Evolutionary conservation across 2,888 invertebrate species (phyloP).

Genomic region (Melanchra persicariae): DNA sequence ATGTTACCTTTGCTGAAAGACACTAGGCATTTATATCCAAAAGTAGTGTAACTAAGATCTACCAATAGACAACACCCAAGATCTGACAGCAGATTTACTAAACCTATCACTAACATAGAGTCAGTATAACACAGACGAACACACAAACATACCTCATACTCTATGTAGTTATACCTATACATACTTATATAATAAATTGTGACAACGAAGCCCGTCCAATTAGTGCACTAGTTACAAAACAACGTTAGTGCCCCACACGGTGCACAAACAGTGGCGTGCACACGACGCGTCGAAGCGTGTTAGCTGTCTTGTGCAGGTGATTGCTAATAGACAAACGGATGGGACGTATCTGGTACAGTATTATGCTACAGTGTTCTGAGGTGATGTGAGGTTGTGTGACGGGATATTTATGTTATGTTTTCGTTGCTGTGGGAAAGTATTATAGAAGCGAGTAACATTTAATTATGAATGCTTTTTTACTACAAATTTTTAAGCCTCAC

Average conservation of each 20-base stretch:
- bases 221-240: conserved; percentile 54
- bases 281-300: conserved; percentile 53
- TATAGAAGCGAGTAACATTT: too few species aligned
- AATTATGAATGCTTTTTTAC: too few species aligned
- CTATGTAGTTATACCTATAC: not conserved
- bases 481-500: too few species aligned
- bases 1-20: not conserved
- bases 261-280: conserved; percentile 44
- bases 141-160: not conserved
- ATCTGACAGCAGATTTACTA: conserved; percentile 2
- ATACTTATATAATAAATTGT: conserved; percentile 42
- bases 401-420: not conserved
- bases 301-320: conserved; percentile 68
- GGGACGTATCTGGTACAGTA: conserved; percentile 44
- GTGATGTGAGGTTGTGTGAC: not conserved
- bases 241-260: conserved; percentile 53
- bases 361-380: conserved; percentile 15
- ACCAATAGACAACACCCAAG: not conserved
- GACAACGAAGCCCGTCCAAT: conserved; percentile 40
- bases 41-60: not conserved
- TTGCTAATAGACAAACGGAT: conserved; percentile 66
- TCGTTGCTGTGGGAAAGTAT: not conserved
- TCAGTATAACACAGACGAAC: conserved; percentile 15
- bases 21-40: too few species aligned
- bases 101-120: not conserved